Base-by-base conservation (phyloP, 1,140 invertebrate genomes). In the Cotesia chilonis region DNA sequence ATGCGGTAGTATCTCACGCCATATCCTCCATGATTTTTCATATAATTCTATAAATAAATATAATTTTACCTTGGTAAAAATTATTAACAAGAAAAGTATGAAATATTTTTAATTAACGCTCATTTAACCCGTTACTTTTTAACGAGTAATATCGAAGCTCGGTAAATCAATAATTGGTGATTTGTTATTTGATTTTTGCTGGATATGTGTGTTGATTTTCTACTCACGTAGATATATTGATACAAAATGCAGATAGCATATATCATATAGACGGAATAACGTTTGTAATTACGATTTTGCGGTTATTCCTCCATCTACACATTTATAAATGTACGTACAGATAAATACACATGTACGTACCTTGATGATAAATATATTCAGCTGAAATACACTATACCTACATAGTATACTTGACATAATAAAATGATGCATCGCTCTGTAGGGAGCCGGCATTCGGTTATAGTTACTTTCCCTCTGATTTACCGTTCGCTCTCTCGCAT, bases 341-440 rank as follows among this genome's bases (percentile, higher is more conserved):
- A 61, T 61, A 68, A 38, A 51, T 51, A 63, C 52, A 51, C 17
- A 71, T 71, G 57, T 47, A 66, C 37, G 35, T 65, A 64, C 28
- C 28, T 28, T 28, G 52, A 52, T 41, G 7, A 17, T 66, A 47
- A 12, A 36, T 60, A 60, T 60, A 72, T 65, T 51, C 71, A 60
- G 67, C 64, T 28, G 17, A 60, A 72, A 67, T 52, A 59, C 41
- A 47, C 41, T 47, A 47, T 47, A 47, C 10, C 38, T 68, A 68
- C 64, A 59, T 37, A 67, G 38, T 68, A 68, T 70, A 67, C 54
- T 59, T 55, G 57, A 51, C 59, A 73, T 73, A 75, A 75, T 75
- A 65, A 73, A 73, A 75, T 75, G 74, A 75, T 75, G 65, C 68
- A 75, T 75, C 14, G 60, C 57, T 57, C 54, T 37, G 51, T 70